A percentile compares a stretch with the other conserved stretches of the same genome.
phyloP scores from a whole-genome alignment of 2,888 invertebrate genomes.

The Volucella zonaria region DNA sequence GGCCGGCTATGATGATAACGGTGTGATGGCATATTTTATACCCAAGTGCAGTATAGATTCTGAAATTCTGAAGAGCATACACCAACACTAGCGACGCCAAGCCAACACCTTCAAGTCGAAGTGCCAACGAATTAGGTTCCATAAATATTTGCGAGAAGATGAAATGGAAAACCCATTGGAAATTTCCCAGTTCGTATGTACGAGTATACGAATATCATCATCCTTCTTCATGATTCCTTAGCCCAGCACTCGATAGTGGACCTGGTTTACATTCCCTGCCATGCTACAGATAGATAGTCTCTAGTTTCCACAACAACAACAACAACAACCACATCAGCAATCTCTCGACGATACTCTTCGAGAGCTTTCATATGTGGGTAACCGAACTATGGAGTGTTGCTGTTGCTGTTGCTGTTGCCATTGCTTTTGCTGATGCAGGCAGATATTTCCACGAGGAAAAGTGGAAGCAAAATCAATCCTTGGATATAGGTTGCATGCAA shows the following conservation, averaged over 20 bases:
- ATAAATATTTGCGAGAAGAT: constrained; percentile 69
- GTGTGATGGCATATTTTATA: constrained; percentile 53
- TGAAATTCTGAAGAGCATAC: constrained; percentile 50
- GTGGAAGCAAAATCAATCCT: constrained; percentile 46
- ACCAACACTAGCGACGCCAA: constrained; percentile 13
- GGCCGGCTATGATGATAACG: constrained; percentile 42
- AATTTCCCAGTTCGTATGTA: background rate
- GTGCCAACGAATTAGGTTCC: constrained; percentile 65
- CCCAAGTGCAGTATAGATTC: constrained; percentile 51
- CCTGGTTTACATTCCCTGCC: constrained; percentile 67
- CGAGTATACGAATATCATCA: background rate
- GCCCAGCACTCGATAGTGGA: constrained; percentile 52
- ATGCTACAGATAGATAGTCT: constrained; percentile 28
- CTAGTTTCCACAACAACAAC: constrained; percentile 6
- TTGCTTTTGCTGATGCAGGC: constrained; percentile 48
- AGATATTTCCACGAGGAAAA: constrained; percentile 47
- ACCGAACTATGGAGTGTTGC: constrained; percentile 59
- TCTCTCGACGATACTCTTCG: constrained; percentile 10
- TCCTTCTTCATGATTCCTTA: background rate
- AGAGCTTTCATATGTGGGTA: constrained; percentile 58
- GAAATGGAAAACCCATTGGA: constrained; percentile 43
- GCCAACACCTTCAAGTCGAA: constrained; percentile 12
- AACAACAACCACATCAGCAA: constrained; percentile 24
- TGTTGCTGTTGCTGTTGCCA: constrained; percentile 54
- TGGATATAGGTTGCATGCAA: constrained; percentile 52